Base-by-base conservation (phyloP, 2,113 vertebrate species). In the Telmatochromis brichardi region DNA sequence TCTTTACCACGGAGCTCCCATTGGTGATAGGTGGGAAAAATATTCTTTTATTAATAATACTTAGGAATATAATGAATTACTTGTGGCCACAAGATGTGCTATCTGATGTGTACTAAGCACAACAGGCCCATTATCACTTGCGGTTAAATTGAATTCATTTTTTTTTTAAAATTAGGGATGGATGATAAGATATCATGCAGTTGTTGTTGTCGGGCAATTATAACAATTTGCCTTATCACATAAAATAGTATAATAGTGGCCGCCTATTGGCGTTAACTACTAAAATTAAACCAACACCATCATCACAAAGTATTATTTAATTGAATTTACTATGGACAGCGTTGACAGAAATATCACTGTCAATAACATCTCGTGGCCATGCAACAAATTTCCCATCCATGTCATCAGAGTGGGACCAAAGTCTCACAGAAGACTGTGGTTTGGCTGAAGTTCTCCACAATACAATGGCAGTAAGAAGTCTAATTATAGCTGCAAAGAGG, bases 401-500 rank as follows among this genome's bases (percentile, higher is more conserved):
- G 45, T 19, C 17, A 51, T 50, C 26, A 78, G 26, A 50, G 26
- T 33, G 45, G 26, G 15, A 78, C 71, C 23, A 78, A 31, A 50
- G 42, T 50, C 83, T 83, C 40, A 57, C 81, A 55, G 65, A 82
- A 50, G 47, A 21, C 80, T 76, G n/a, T 54, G 37, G 80, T 91
- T 90, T 91, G 86, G 87, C 88, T 87, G 88, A 57, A 87, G 80
- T 84, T 91, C 79, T 80, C 73, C 60, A 85, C 58, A 87, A 88
- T 86, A 79, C 23, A 26, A 37, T 83, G 79, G 21, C 86, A 86
- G 89, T 89, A 88, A 93, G 87, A 83, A 81, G 91, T 85, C 90
- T 89, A 85, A 94, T 94, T 90, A 89, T 88, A 86, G 88, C 93
- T 82, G 88, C 86, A 90, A 84, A 92, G 60, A 85, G 91, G 89